Evolutionary conservation across 2,888 invertebrate genomes (phyloP).

Genomic region (Ariolimax columbianus): DNA sequence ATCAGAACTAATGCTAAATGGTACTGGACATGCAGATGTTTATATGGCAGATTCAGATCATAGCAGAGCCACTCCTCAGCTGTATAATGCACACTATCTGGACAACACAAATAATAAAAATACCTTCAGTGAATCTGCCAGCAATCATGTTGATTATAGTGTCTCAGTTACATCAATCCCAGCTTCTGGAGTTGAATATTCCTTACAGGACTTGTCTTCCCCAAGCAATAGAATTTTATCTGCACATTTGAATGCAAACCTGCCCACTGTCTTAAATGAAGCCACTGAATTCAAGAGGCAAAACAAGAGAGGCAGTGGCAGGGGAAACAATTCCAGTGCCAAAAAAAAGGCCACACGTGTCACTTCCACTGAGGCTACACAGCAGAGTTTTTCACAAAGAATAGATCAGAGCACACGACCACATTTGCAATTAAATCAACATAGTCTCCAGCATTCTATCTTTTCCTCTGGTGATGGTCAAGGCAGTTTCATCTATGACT

Average conservation of each 20-base stretch:
- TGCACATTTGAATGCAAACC: not conserved
- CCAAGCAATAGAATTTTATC: not conserved
- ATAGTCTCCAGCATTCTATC: not conserved
- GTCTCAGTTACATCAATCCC: not conserved
- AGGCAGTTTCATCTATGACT: not conserved
- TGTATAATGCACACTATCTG: not conserved
- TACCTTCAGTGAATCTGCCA: not conserved
- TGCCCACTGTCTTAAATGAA: slow-evolving; percentile 29
- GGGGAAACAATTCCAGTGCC: not conserved
- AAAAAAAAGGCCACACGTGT: not conserved
- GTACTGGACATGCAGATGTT: not conserved
- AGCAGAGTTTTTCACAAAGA: too few species aligned
- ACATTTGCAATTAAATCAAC: not conserved
- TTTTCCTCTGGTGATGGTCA: not conserved
- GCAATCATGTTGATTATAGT: not conserved
- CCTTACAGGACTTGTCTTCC: not conserved
- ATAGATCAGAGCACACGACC: not conserved
- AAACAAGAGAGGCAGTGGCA: not conserved
- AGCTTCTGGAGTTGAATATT: not conserved
- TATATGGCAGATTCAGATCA: not conserved
- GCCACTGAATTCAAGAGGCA: not conserved
- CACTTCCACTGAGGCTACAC: not conserved
- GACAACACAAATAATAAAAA: not conserved
- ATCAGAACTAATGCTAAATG: not conserved
- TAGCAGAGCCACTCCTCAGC: not conserved